Evolutionary conservation across 2,113 vertebrate species (phyloP), one percentile per base, ranked within the genome.

Genomic region (Leptobrachium leishanense): DNA sequence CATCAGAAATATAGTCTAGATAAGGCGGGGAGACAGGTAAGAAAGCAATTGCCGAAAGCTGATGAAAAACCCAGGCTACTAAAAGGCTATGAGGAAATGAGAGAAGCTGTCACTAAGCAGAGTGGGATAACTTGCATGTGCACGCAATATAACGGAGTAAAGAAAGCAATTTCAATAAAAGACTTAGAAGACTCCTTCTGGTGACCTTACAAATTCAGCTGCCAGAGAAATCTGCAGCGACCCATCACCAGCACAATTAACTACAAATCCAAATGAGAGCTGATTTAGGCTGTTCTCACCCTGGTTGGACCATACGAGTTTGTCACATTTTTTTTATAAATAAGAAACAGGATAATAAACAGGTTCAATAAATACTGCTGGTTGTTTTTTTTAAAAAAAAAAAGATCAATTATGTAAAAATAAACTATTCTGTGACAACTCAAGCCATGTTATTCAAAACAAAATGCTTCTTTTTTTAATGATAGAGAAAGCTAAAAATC

Each of bases 71-170:
- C 62, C 72, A 81, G 72, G 78, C 72, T 81, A 53, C 72, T 81
- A 81, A 74, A 81, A 68, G 72, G 71, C 78, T 74, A 81, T 74
- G 43, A 81, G 78, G 78, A 81, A 81, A 74, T 74, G 78, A 81
- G 78, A 81, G 78, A 81, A 81, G 78, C 78, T 81, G 78, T 81
- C 78, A 81, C 64, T 81, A 81, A 81, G 78, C 65, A 74, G 62
- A 81, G 78, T 74, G 78, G 72, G 78, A 74, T 81, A 81, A 81
- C 78, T 50, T 68, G 64, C 78, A 81, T 74, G 78, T 81, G 78
- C 70, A 74, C 54, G 67, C 78, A 81, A 81, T 81, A 81, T 74
- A 81, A 43, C 71, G 44, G 43, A 65, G 71, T 74, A 50, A 57
- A 68, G 70, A 69, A 72, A 78, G 68, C 43, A 55, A 78, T 78